phyloP scores from a whole-genome alignment of 53 echinoderm and acorn worm species.

The Actinopyga echinites region DNA sequence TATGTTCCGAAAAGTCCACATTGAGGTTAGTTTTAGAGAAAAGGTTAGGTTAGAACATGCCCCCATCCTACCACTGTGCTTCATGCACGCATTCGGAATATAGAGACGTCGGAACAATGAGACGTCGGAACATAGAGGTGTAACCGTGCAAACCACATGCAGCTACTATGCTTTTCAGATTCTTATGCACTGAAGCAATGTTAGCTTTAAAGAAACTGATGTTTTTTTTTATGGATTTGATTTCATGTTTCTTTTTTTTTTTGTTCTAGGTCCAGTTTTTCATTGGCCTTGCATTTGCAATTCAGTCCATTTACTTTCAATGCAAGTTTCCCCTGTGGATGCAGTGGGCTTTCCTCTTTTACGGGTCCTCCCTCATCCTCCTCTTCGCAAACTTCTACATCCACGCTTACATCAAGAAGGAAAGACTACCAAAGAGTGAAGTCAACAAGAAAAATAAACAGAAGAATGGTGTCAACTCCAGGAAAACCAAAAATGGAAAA shows the following conservation, averaged over 20 bases:
- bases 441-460: not conserved
- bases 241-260: not conserved
- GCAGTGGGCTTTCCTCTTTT: slow-evolving; percentile 79
- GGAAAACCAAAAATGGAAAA: not conserved
- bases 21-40: too few species aligned
- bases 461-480: not conserved
- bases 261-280: slow-evolving; percentile 75
- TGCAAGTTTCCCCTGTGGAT: slow-evolving; percentile 93
- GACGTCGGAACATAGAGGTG: too few species aligned
- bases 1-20: too few species aligned
- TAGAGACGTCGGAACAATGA: too few species aligned
- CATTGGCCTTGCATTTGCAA: slow-evolving; percentile 73
- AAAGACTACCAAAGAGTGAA: slow-evolving; percentile 77
- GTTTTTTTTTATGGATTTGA: not conserved
- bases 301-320: slow-evolving; percentile 86
- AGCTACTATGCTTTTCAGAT: not conserved
- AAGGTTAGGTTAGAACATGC: not conserved
- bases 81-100: too few species aligned
- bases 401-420: slow-evolving; percentile 86
- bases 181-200: not conserved
- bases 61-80: too few species aligned
- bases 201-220: not conserved
- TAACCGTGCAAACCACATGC: too few species aligned
- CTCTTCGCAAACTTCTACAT: slow-evolving; percentile 98
- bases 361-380: slow-evolving; percentile 80